Evolutionary conservation across 1,140 invertebrate genomes (phyloP), one percentile per base, ranked within the genome.

Genomic region (Heliconius himera): DNA sequence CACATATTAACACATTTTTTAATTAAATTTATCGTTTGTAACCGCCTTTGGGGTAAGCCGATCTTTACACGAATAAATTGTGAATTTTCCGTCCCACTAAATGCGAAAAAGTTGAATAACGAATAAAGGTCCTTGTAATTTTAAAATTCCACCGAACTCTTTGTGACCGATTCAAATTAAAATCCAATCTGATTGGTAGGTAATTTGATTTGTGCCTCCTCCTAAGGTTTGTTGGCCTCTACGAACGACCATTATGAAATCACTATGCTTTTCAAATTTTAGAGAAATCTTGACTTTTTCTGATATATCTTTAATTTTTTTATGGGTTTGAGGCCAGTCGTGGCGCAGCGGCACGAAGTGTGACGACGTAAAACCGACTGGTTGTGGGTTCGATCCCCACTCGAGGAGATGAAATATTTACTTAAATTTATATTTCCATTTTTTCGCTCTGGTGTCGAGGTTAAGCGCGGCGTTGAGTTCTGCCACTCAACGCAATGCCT

Each of bases 101-200:
- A 77, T 77, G 41, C 74, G 80, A 87, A 86, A 87, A 87, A 88
- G 83, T 86, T 86, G 77, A 78, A 80, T 83, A 84, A 77, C 74
- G 84, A 85, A 80, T 75, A 83, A 83, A 87, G 84, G 85, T 87
- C 81, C 70, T 78, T 38, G 79, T 80, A 79, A 82, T 84, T 85
- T 81, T 76, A 76, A 76, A 79, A 81, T 85, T 87, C 82, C 84
- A 73, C 54, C 54, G 79, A 79, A 82, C 70, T 80, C 73, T 54
- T 38, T 60, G 41, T 60, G 78, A 76, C 16, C 22, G 66, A 36
- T 76, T 80, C 49, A 72, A 76, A 80, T 80, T 80, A 76, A 80
- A 80, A 76, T 70, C 38, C 72, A 56, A 80, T 73, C 22, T 78
- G 70, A 73, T 78, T 78, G 77, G 41, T 36, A 72, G 76, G 76